phyloP scores from a whole-genome alignment of 2,888 invertebrate genomes.

The Lobophora halterata region DNA sequence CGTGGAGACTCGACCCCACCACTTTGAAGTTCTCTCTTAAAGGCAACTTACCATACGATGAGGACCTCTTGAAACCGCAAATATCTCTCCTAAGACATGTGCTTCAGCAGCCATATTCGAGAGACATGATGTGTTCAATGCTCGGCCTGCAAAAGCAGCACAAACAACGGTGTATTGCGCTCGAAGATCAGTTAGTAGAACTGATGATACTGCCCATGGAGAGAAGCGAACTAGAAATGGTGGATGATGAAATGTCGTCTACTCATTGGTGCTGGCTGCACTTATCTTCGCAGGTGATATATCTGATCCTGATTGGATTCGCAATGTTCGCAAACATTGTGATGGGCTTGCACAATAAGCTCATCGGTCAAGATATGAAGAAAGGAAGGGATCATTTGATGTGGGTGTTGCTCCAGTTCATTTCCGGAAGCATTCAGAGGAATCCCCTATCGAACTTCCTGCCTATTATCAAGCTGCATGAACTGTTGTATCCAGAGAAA shows the following conservation, averaged over 20 bases:
- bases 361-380: constrained; percentile 89
- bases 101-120: constrained; percentile 95
- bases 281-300: constrained; percentile 95
- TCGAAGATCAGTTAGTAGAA: constrained; percentile 96
- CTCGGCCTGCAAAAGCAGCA: constrained; percentile 95
- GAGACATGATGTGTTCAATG: constrained; percentile 98
- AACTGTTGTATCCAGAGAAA: constrained; percentile 95
- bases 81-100: constrained; percentile 93
- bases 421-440: constrained; percentile 97
- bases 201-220: constrained; percentile 96
- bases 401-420: constrained; percentile 98
- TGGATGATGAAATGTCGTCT: constrained; percentile 81
- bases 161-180: constrained; percentile 91
- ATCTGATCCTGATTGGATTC: constrained; percentile 96
- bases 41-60: constrained; percentile 92
- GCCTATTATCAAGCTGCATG: constrained; percentile 94
- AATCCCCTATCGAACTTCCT: constrained; percentile 94
- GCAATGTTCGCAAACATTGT: constrained; percentile 96
- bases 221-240: constrained; percentile 86
- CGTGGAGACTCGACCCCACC: constrained; percentile 95
- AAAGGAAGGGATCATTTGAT: constrained; percentile 98
- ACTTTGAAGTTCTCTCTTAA: constrained; percentile 84
- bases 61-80: constrained; percentile 93
- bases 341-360: constrained; percentile 91
- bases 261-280: constrained; percentile 95